Base-by-base conservation (phyloP, 53 echinoderm and acorn worm species). In the Temnopleurus reevesii region DNA sequence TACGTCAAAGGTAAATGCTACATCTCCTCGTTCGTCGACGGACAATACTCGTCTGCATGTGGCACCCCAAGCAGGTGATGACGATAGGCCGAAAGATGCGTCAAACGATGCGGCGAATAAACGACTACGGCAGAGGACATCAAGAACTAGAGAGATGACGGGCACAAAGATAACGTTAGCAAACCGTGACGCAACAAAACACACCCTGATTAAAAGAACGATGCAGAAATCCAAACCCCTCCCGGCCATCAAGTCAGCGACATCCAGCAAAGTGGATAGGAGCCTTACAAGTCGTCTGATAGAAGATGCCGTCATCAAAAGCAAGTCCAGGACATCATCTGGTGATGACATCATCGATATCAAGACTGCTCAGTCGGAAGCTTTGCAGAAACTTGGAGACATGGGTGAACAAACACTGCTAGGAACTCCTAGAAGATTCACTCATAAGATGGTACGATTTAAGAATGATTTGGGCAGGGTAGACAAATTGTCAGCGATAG, bases 401-500 rank as follows among this genome's bases (percentile, higher is more conserved):
- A n/a, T 36, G 41, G 71, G 71, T 15, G 38, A 71, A 21, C 71
- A 46, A 8, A 83, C 83, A 8, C 36, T 83, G 9, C 57, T 83
- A 19, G 55, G 55, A 8, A 83, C 83, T 8, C 55, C 55, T 27
- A 19, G 55, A 17, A 49, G 83, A 51, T 83, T 56, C 38, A 83
- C 83, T 3, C 10, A 53, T n/a, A 83, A 36, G 57, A 83, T 51
- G 54, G 23, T 55, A 1, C 30, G 55, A 35, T 83, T 83, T 19
- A 83, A 83, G 83, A 53, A 21, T 30, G n/a, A 55, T 21, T 34
- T 83, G 17, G 83, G 35, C 1, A 83, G 51, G 55, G 83, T 55
- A 33, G 49, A 51, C 8, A 27, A 12, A 55, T 55, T 83, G 54
- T 83, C 57, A 15, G 55, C 83, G 30, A 83, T 83, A 49, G 21